A percentile compares a stretch with the other conserved stretches of the same genome.
These are phyloP conservation scores for Seriola quinqueradiata DNA, from an alignment of 2,113 vertebrate species.

Conservation along the genomic window DNA sequence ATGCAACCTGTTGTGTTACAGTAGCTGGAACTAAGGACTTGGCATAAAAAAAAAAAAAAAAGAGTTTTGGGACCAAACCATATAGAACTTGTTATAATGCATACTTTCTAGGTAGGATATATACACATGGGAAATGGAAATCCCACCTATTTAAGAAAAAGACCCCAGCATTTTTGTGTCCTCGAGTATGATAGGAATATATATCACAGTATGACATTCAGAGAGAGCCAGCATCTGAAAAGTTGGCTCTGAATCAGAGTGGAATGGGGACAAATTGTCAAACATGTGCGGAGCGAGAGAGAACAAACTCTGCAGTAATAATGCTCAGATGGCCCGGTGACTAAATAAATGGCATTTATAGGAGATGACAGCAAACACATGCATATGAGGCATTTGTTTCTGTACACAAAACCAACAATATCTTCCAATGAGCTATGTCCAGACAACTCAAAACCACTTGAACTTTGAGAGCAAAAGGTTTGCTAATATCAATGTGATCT, in stretches of 20 bases:
- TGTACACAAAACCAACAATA: constrained; percentile 43
- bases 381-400: constrained; percentile 40
- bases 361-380: constrained; percentile 46
- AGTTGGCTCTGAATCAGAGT: constrained; percentile 30
- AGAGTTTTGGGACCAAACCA: constrained; percentile 45
- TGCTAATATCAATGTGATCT: constrained; percentile 50
- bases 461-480: constrained; percentile 27
- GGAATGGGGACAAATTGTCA: constrained; percentile 31
- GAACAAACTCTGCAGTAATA: constrained; percentile 16
- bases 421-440: constrained; percentile 39
- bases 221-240: constrained; percentile 52
- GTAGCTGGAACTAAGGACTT: constrained; percentile 47
- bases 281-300: constrained; percentile 14
- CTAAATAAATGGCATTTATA: constrained; percentile 43
- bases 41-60: constrained; percentile 12
- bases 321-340: not conserved
- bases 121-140: constrained; percentile 47
- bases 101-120: constrained; percentile 44
- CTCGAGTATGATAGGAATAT: constrained; percentile 41
- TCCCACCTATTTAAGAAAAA: constrained; percentile 39
- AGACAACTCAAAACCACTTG: constrained; percentile 26
- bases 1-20: constrained; percentile 53
- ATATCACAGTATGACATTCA: constrained; percentile 57
- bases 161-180: constrained; percentile 56
- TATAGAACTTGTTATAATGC: constrained; percentile 57